phyloP scores from a whole-genome alignment of 2,797 vertebrate species.

The Pteronotus mesoamericanus region DNA sequence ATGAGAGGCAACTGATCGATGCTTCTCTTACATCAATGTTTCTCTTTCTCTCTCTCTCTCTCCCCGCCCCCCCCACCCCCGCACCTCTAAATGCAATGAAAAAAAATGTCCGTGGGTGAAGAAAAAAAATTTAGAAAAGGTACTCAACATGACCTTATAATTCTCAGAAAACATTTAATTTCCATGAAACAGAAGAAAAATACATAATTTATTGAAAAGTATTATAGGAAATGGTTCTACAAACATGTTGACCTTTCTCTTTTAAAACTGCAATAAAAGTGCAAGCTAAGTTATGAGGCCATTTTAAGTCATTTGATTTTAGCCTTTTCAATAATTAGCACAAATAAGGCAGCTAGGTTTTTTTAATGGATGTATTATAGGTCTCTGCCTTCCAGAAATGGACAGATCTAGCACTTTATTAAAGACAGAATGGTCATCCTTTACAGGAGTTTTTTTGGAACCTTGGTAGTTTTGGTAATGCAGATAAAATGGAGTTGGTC shows the following conservation, averaged over 20 bases:
- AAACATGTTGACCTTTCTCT: constrained; percentile 1
- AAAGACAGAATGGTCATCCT: constrained; percentile 12
- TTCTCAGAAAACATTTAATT: constrained; percentile 11
- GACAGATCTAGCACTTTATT: neutral
- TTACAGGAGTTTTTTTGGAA: constrained; percentile 26
- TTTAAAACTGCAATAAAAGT: constrained; percentile 31
- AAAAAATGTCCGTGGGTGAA: neutral
- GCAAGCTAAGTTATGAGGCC: neutral
- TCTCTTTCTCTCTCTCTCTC: too few species aligned
- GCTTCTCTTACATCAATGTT: too few species aligned
- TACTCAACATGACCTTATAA: neutral
- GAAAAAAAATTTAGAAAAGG: neutral
- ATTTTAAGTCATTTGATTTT: constrained; percentile 42
- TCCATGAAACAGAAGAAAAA: neutral
- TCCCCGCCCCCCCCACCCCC: too few species aligned
- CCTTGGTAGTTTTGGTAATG: neutral
- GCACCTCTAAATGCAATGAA: neutral
- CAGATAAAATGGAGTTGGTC: constrained; percentile 30
- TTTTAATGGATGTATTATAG: neutral
- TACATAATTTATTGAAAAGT: constrained; percentile 1
- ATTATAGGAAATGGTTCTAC: constrained; percentile 10
- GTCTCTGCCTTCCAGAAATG: constrained; percentile 28
- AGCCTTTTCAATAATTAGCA: constrained; percentile 19
- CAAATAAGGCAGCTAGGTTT: constrained; percentile 16
- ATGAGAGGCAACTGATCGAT: neutral